phyloP scores from a whole-genome alignment of 2,113 vertebrate genomes.

The Sebastes schlegelii region DNA sequence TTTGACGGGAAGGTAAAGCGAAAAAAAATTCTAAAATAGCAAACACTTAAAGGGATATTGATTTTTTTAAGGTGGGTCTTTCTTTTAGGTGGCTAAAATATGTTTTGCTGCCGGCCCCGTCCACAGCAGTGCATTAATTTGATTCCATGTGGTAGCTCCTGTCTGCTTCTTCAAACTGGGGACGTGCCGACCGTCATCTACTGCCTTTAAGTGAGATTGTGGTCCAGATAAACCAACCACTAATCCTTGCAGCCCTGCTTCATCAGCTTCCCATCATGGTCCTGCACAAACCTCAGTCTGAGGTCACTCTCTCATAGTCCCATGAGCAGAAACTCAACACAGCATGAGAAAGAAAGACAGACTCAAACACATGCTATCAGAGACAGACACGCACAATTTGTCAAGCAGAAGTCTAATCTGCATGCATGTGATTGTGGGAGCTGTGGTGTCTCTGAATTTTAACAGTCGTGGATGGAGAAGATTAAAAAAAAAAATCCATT shows the following conservation, averaged over 20 bases:
- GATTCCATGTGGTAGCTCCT: too few relatives aligned
- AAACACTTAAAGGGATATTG: too few relatives aligned
- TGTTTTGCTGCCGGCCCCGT: too few relatives aligned
- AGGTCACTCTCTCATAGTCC: background rate
- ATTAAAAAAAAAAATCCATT: constrained; percentile 60
- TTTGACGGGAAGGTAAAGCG: too few relatives aligned
- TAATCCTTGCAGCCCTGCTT: background rate
- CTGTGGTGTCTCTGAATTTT: background rate
- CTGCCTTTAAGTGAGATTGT: background rate
- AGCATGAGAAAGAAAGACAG: constrained; percentile 10
- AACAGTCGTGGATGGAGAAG: constrained; percentile 13
- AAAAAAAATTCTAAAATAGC: too few relatives aligned
- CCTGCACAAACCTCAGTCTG: background rate
- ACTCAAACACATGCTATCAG: background rate
- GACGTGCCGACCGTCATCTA: too few relatives aligned
- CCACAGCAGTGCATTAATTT: too few relatives aligned
- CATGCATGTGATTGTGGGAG: constrained; percentile 15
- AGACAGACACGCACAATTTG: background rate
- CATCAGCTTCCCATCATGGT: background rate
- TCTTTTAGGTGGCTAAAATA: too few relatives aligned
- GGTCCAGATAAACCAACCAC: background rate
- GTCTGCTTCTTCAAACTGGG: too few relatives aligned
- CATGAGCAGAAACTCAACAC: constrained; percentile 12
- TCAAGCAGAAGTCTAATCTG: constrained; percentile 24
- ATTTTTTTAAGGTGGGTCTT: too few relatives aligned